Evolutionary conservation across 2,888 invertebrate genomes (phyloP), one percentile per base, ranked within the genome.

Genomic region (Drosophila sordidula): DNA sequence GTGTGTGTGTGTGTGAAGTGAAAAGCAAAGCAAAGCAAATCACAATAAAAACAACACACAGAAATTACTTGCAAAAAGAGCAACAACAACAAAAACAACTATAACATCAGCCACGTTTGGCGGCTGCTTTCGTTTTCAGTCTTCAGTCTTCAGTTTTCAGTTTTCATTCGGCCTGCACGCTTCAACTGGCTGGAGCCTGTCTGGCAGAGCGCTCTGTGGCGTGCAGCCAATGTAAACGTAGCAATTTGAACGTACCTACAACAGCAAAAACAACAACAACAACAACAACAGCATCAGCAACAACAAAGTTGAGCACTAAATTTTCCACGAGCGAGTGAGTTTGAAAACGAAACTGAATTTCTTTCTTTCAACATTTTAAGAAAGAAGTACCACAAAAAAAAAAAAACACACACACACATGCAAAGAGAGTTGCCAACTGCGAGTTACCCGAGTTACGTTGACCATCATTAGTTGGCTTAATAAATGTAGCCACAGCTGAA

Each of bases 311-410:
- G 67, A 77, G 87, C 80, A 89, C 87, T 85, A 89, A 89, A 85
- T 85, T 85, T 85, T 89, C 87, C 87, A 87, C 87, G 71, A 89
- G 55, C 83, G 80, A 89, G 64, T 89, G 90, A 72, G 67, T 75
- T 72, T 75, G 87, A 80, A 89, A 89, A 88, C 73, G 89, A 86
- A 86, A 86, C 80, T 64, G 87, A 73, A 74, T 74, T 65, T 77
- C 65, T 78, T 89, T 81, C 84, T 72, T 83, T 83, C 57, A 50
- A 54, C 68, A 59, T 41, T 25, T 39, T 25, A 36, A 42, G 56
- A 54, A 54, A 57, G 36, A 32, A 56, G 42, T 14, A 34, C 16
- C 9, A 29, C 5, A 52, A 29, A 58, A 34, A 12, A 29, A 26
- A 12, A 12, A 51, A 29, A 50, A 56, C 38, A 29, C 1, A 4